Percentiles rank a stretch among this genome's conserved stretches.
Evolutionary conservation across 2,797 vertebrate species (phyloP).

Genomic region (Myoxocephalus aenaeus): DNA sequence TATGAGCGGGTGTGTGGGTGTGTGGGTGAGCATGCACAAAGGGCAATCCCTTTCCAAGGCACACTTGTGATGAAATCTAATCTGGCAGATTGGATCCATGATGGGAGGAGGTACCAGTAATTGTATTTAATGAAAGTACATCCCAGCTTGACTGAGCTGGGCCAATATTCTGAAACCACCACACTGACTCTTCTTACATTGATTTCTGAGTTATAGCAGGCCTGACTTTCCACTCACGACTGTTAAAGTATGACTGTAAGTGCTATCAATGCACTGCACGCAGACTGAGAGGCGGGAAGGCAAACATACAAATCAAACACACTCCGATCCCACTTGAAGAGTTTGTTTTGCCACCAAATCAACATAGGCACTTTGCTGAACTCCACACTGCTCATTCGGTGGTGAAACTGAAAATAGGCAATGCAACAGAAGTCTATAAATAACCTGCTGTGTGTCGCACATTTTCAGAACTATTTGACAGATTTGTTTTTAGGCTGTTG

Average conservation of each 20-base stretch:
- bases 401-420: constrained; percentile 72
- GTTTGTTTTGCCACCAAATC: constrained; percentile 58
- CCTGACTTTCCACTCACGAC: constrained; percentile 60
- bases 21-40: constrained; percentile 31
- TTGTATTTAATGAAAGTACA: constrained; percentile 70
- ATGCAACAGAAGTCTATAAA: constrained; percentile 69
- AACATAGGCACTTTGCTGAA: constrained; percentile 49
- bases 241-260: constrained; percentile 55
- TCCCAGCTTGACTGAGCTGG: constrained; percentile 56
- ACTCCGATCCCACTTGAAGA: constrained; percentile 23
- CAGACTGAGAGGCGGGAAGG: constrained; percentile 15
- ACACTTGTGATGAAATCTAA: constrained; percentile 72
- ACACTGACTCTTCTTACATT: constrained; percentile 60
- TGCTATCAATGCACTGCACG: constrained; percentile 34
- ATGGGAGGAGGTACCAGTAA: constrained; percentile 65
- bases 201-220: constrained; percentile 67
- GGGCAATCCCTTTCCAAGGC: constrained; percentile 56
- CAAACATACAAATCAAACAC: constrained; percentile 25
- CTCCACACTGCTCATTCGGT: constrained; percentile 52
- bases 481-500: constrained; percentile 75
- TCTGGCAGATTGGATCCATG: constrained; percentile 62
- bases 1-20: constrained; percentile 41
- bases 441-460: constrained; percentile 66
- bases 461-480: constrained; percentile 66
- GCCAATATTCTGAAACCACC: constrained; percentile 58